Percentiles rank a stretch among this genome's conserved stretches.
Conservation (phyloP, 2,797 vertebrate genomes). For the Rhinatrema bivittatum region DNA sequence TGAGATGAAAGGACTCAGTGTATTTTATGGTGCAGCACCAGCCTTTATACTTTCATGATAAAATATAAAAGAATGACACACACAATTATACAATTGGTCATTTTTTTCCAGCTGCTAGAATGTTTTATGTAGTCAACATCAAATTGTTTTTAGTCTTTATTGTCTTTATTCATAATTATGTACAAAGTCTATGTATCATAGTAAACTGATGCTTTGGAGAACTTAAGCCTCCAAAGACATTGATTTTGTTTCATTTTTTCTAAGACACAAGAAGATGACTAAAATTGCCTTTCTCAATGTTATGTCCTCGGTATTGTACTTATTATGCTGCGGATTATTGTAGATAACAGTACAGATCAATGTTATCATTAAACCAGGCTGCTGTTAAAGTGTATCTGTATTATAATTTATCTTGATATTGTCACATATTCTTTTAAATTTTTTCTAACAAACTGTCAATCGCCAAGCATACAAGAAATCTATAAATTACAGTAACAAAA, state of each 20-base stretch:
- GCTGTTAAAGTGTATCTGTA: constrained; percentile 65
- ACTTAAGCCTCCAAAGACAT: constrained; percentile 64
- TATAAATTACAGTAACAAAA: constrained; percentile 59
- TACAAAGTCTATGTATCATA: constrained; percentile 83
- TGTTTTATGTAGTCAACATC: constrained; percentile 64
- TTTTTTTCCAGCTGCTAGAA: constrained; percentile 65
- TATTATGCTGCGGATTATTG: constrained; percentile 48
- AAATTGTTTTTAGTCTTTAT: constrained; percentile 62
- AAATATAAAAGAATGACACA: constrained; percentile 18
- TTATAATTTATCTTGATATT: constrained; percentile 65
- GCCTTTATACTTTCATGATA: constrained; percentile 34
- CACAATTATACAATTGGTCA: constrained; percentile 3
- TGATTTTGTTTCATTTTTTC: constrained; percentile 71
- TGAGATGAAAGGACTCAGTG: constrained; percentile 40
- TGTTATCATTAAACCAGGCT: constrained; percentile 46
- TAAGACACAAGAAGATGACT: no score
- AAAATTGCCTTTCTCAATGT: constrained; percentile 59
- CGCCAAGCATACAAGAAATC: constrained; percentile 65
- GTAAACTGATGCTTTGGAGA: constrained; percentile 91
- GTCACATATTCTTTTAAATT: constrained; percentile 59
- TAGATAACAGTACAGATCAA: no score
- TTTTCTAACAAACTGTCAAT: constrained; percentile 65
- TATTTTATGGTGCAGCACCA: constrained; percentile 39
- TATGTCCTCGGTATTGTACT: constrained; percentile 67
- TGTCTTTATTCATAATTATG: constrained; percentile 67